Percentiles rank a stretch among this genome's conserved stretches.
phyloP scores from a whole-genome alignment of 2,113 vertebrate species.

The Condylura cristata region DNA sequence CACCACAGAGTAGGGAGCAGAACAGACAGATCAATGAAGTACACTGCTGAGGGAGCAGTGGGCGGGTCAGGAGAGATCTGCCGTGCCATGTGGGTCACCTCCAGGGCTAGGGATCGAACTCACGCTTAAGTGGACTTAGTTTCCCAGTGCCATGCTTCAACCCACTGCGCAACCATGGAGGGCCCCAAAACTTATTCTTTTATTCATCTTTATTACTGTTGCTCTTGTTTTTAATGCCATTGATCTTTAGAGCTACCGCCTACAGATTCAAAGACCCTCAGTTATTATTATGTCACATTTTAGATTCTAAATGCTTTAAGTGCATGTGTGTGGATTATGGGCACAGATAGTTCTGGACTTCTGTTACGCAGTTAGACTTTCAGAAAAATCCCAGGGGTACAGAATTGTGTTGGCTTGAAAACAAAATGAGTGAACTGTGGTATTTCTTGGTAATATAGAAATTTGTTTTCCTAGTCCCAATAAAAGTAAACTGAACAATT shows the following conservation, averaged over 20 bases:
- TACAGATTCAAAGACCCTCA: not conserved
- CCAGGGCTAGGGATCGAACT: too few species aligned
- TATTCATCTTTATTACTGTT: not conserved
- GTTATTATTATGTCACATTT: not conserved
- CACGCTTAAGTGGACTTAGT: too few species aligned
- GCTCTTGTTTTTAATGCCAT: not conserved
- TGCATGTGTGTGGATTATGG: not conserved
- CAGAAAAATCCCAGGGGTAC: not conserved
- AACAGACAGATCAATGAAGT: too few species aligned
- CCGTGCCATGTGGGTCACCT: too few species aligned
- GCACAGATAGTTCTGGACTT: not conserved
- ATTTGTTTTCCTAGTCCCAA: conserved; percentile 5
- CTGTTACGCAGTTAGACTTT: not conserved
- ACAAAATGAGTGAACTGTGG: not conserved
- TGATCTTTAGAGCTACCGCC: not conserved
- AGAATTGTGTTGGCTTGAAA: not conserved
- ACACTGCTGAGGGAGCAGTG: too few species aligned
- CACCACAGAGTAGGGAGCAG: too few species aligned
- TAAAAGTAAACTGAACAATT: not conserved
- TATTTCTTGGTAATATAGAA: not conserved
- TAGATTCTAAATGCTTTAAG: not conserved
- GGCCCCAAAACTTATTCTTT: not conserved
- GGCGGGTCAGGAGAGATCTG: too few species aligned
- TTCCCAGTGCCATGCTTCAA: too few species aligned
- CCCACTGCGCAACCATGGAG: too few species aligned